Conservation (phyloP, 2,888 invertebrate genomes). For the Ferrisia virgata region DNA sequence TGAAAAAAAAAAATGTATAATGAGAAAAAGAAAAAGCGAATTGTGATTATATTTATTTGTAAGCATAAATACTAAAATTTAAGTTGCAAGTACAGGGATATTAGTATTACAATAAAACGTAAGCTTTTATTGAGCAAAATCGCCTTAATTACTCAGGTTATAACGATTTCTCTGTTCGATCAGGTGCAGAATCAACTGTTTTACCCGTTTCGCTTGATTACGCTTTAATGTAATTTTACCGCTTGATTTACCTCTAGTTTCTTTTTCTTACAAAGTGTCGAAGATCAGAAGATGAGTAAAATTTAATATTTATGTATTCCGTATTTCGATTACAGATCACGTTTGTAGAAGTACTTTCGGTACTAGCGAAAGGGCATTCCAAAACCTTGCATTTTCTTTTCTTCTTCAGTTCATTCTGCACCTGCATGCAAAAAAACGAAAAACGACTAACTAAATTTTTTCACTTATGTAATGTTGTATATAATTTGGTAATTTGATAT, state of each 20-base stretch:
- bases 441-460: conserved; percentile 24
- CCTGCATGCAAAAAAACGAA: background rate
- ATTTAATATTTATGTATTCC: no score
- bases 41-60: conserved; percentile 28
- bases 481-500: conserved; percentile 30
- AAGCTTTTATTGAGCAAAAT: conserved; percentile 8
- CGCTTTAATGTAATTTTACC: no score
- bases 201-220: no score
- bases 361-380: background rate
- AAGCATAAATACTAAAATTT: conserved; percentile 10
- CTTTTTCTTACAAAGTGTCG: no score
- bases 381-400: background rate
- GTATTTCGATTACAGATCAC: no score
- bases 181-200: background rate
- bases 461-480: background rate
- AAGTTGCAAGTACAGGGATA: conserved; percentile 29
- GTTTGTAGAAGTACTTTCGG: no score
- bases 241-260: background rate
- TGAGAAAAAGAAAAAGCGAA: conserved; percentile 13
- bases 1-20: background rate
- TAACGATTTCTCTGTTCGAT: background rate
- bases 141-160: conserved; percentile 7
- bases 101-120: conserved; percentile 16
- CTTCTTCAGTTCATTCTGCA: background rate
- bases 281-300: no score